phyloP scores from a whole-genome alignment of 2,113 vertebrate genomes.

The Saguinus midas region DNA sequence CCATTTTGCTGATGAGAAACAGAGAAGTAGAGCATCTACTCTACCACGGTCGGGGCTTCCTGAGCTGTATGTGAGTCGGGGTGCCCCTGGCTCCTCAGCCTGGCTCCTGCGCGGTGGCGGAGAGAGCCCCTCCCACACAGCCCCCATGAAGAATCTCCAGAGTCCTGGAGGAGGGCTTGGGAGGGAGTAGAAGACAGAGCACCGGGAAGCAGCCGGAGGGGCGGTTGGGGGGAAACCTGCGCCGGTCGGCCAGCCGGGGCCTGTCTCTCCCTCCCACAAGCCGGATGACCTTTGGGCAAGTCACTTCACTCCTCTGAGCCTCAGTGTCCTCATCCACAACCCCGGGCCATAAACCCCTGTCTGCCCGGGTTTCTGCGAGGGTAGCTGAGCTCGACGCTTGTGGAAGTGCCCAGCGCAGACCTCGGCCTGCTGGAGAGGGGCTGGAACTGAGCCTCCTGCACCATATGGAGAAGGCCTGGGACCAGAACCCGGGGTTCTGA shows the following conservation, averaged over 20 bases:
- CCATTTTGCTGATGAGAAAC: neutral
- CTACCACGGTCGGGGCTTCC: neutral
- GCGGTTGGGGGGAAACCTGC: neutral
- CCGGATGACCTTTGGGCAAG: neutral
- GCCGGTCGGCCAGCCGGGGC: neutral
- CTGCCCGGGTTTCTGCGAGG: neutral
- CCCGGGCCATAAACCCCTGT: neutral
- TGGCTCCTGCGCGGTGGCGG: fast-evolving
- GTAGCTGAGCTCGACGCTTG: fast-evolving
- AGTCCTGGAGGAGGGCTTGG: neutral
- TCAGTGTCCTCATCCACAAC: neutral
- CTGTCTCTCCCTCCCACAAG: neutral
- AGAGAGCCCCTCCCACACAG: neutral
- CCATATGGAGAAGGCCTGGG: fast-evolving
- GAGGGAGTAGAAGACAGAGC: neutral
- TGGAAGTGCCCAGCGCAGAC: fast-evolving
- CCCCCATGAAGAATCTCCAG: neutral
- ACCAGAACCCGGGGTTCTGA: neutral
- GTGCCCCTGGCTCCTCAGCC: neutral
- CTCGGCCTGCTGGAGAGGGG: fast-evolving
- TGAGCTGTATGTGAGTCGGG: neutral
- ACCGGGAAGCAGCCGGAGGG: neutral
- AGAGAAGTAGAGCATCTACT: too few species aligned
- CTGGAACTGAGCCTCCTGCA: fast-evolving
- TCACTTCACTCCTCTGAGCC: neutral